Percentiles rank a stretch among this genome's conserved stretches.
phyloP scores from a whole-genome alignment of 2,888 invertebrate genomes.

The Oxystoma pomonae region DNA sequence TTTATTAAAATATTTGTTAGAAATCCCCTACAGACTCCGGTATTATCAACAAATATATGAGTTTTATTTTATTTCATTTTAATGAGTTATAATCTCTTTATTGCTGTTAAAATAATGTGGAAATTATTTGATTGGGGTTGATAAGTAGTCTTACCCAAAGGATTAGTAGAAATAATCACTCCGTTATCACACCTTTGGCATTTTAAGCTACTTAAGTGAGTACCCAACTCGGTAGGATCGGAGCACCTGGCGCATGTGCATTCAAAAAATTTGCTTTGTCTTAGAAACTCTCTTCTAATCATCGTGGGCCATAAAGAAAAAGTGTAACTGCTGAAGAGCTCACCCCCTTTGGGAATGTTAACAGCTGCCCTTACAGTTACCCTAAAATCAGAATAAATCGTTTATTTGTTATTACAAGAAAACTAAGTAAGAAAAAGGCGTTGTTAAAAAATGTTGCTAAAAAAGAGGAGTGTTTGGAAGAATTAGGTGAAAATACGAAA shows the following conservation, averaged over 20 bases:
- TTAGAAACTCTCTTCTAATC: conserved; percentile 63
- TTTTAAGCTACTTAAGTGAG: conserved; percentile 73
- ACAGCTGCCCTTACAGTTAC: conserved; percentile 67
- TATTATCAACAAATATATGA: no score
- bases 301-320: conserved; percentile 70
- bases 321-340: conserved; percentile 72
- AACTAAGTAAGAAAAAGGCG: no score
- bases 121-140: not conserved
- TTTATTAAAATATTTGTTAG: no score
- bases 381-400: no score
- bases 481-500: no score
- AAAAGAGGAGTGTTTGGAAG: no score
- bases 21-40: no score
- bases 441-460: no score
- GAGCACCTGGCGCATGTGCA: conserved; percentile 72
- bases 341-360: conserved; percentile 59
- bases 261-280: conserved; percentile 73
- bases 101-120: no score
- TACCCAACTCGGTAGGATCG: conserved; percentile 77
- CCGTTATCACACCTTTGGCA: conserved; percentile 75
- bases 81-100: no score
- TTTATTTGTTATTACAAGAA: no score
- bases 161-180: conserved; percentile 59
- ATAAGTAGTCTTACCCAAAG: conserved; percentile 58
- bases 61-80: no score